Conservation (phyloP, 2,888 invertebrate genomes). For the Scaptomyza reducta region DNA sequence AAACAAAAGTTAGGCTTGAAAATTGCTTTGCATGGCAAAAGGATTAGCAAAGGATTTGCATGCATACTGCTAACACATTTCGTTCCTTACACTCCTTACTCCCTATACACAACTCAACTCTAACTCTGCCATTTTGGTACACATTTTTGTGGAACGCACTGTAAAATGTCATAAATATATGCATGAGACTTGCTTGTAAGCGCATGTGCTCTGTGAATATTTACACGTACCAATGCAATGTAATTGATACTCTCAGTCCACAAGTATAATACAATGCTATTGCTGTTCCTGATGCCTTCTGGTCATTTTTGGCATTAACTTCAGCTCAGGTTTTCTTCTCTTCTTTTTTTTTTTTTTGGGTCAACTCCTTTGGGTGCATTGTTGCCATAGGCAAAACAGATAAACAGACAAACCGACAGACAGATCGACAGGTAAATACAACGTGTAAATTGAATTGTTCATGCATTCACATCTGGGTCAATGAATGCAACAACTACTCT, state of each 20-base stretch:
- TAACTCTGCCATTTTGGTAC: conserved; percentile 1
- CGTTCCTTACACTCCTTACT: background rate
- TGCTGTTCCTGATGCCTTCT: conserved; percentile 1
- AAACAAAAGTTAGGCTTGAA: conserved; percentile 67
- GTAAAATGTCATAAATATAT: conserved; percentile 72
- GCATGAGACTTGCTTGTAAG: conserved; percentile 57
- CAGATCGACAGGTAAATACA: conserved; percentile 7
- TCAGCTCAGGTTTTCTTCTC: conserved; percentile 10
- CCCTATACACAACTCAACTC: conserved; percentile 2
- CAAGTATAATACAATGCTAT: conserved; percentile 5
- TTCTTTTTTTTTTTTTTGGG: background rate
- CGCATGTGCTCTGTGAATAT: conserved; percentile 42
- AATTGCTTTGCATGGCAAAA: conserved; percentile 70
- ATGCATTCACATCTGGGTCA: conserved; percentile 31
- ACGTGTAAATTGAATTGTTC: conserved; percentile 41
- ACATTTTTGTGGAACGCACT: conserved; percentile 16
- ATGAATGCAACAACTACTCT: conserved; percentile 1
- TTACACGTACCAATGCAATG: conserved; percentile 61
- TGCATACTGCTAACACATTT: conserved; percentile 42
- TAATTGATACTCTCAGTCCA: conserved; percentile 69
- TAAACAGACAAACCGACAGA: background rate
- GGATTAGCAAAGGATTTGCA: conserved; percentile 71
- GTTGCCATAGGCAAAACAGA: conserved; percentile 7
- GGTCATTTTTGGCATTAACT: conserved; percentile 15
- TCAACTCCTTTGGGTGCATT: conserved; percentile 3